Evolutionary conservation across 2,113 vertebrate genomes (phyloP).

Genomic region (Lepus americanus): DNA sequence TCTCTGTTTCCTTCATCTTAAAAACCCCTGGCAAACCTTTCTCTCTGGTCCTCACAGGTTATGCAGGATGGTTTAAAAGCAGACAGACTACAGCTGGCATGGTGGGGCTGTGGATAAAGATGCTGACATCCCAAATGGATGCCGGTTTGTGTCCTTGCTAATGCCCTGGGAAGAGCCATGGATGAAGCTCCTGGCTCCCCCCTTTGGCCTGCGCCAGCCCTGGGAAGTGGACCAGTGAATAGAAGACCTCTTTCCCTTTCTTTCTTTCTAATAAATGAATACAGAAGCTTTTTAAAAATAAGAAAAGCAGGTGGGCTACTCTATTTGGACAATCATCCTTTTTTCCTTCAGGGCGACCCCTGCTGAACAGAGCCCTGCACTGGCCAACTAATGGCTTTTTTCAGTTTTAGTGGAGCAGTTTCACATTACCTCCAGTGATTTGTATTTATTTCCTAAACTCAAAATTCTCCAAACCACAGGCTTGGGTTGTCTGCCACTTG

Average conservation of each 20-base stretch:
- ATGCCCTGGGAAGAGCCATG: too few species aligned
- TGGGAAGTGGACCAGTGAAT: too few species aligned
- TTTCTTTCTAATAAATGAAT: too few species aligned
- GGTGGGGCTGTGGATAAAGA: too few species aligned
- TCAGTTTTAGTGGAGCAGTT: not conserved
- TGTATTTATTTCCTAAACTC: not conserved
- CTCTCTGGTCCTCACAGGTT: not conserved
- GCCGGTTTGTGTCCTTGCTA: too few species aligned
- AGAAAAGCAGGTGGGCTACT: not conserved
- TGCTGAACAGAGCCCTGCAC: not conserved
- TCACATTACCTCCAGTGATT: not conserved
- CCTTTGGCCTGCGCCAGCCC: too few species aligned
- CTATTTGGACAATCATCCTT: not conserved
- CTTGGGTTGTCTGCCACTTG: not conserved
- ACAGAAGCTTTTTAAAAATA: too few species aligned
- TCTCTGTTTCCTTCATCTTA: not conserved
- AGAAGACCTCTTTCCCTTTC: too few species aligned
- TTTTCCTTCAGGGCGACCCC: not conserved
- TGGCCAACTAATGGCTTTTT: not conserved
- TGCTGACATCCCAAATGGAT: too few species aligned
- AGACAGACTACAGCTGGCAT: not conserved
- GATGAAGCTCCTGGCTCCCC: too few species aligned
- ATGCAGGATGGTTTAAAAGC: not conserved
- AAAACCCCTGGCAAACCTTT: not conserved
- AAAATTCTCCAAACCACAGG: not conserved